Conservation (phyloP, 2,888 invertebrate genomes). For the Clostera curtula region DNA sequence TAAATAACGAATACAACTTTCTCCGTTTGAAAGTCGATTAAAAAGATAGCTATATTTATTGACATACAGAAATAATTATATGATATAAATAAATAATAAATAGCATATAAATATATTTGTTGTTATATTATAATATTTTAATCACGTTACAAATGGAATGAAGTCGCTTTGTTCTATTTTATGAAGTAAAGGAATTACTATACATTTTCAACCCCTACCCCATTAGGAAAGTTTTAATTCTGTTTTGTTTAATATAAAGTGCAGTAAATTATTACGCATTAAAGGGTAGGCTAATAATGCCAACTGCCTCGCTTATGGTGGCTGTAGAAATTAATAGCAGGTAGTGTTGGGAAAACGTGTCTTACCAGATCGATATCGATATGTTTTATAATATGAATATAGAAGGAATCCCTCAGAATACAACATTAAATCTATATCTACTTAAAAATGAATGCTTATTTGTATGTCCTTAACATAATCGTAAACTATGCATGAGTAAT, state of each 20-base stretch:
- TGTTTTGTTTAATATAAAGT: constrained; percentile 69
- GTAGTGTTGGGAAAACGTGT: constrained; percentile 31
- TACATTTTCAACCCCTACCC: constrained; percentile 27
- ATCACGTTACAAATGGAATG: constrained; percentile 20
- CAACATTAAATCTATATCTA: too few species aligned
- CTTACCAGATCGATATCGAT: constrained; percentile 17
- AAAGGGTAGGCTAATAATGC: constrained; percentile 69
- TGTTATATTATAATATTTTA: too few species aligned
- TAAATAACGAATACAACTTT: too few species aligned
- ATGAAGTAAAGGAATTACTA: constrained; percentile 20
- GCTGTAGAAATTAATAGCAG: constrained; percentile 64
- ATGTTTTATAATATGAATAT: neutral
- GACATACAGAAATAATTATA: too few species aligned
- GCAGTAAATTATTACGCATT: constrained; percentile 71
- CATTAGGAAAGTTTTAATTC: constrained; percentile 63
- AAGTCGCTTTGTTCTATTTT: constrained; percentile 16
- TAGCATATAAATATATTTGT: too few species aligned
- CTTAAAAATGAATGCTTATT: too few species aligned
- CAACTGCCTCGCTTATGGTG: constrained; percentile 64
- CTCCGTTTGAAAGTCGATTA: too few species aligned
- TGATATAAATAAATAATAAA: too few species aligned
- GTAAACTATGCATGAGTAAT: too few species aligned
- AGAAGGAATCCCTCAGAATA: too few species aligned
- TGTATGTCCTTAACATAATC: too few species aligned
- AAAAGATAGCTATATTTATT: too few species aligned